phyloP scores from a whole-genome alignment of 2,888 invertebrate species.

The Diaprepes abbreviatus region DNA sequence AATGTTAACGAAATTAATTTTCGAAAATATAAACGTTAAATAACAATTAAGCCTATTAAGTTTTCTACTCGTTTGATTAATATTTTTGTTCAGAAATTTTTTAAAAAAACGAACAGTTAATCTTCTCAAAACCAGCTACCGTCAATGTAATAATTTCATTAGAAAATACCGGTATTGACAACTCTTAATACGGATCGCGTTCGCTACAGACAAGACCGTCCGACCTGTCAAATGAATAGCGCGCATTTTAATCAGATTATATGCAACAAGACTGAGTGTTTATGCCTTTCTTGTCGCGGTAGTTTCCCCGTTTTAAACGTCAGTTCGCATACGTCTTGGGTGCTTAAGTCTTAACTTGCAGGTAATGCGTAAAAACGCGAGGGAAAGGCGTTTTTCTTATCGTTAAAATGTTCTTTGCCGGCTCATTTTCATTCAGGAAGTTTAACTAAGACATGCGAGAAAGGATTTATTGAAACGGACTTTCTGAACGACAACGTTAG shows the following conservation, averaged over 20 bases:
- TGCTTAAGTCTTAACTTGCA: background rate
- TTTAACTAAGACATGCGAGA: background rate
- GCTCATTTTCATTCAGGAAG: constrained; percentile 2
- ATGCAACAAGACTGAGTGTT: constrained; percentile 41
- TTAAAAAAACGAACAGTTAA: background rate
- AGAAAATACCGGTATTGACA: constrained; percentile 36
- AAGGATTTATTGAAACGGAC: background rate
- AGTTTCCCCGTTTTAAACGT: constrained; percentile 54
- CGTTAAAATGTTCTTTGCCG: background rate
- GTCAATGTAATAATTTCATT: constrained; percentile 39
- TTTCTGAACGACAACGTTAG: no score
- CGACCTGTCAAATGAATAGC: constrained; percentile 33
- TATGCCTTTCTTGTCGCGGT: constrained; percentile 54
- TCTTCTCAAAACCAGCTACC: background rate
- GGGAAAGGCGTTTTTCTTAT: background rate
- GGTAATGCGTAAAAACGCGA: background rate
- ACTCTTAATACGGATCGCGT: constrained; percentile 32
- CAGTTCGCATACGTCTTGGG: constrained; percentile 53
- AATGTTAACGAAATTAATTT: no score
- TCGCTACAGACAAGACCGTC: constrained; percentile 22
- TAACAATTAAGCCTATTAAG: no score
- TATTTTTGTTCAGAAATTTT: no score
- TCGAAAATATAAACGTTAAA: no score
- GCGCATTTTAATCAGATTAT: constrained; percentile 38
- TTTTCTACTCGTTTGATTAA: no score